phyloP scores from a whole-genome alignment of 1,140 invertebrate genomes.

The Caenorhabditis remanei region DNA sequence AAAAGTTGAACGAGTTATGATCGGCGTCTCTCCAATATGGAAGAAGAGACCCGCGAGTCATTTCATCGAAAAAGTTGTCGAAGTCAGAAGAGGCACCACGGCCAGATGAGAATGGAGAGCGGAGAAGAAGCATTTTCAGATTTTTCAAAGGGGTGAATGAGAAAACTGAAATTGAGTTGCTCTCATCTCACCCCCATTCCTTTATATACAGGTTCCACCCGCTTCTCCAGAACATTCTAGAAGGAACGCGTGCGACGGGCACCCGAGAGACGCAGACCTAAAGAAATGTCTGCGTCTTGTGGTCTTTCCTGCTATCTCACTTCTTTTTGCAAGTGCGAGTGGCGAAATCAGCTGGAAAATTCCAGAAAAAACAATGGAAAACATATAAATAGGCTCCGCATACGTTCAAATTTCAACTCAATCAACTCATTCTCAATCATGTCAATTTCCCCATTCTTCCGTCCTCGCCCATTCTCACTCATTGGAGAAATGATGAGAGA shows the following conservation, averaged over 20 bases:
- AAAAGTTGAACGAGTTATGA: conserved; percentile 45
- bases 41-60: neutral
- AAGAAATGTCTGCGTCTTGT: conserved; percentile 3
- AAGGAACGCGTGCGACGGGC: neutral
- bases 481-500: conserved; percentile 46
- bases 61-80: conserved; percentile 25
- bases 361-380: neutral
- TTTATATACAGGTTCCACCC: neutral
- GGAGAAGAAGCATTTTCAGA: conserved; percentile 19
- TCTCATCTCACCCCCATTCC: neutral
- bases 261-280: neutral
- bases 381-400: conserved; percentile 11
- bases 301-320: neutral
- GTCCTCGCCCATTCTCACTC: conserved; percentile 1
- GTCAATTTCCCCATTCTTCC: conserved; percentile 22
- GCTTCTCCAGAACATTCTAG: neutral
- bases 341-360: conserved; percentile 39
- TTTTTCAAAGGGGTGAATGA: neutral
- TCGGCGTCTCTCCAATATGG: conserved; percentile 45
- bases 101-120: conserved; percentile 1
- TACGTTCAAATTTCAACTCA: neutral
- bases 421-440: neutral
- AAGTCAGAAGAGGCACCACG: neutral
- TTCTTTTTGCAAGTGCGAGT: neutral
- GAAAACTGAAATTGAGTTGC: neutral